These are phyloP conservation scores for Garra rufa DNA, from an alignment of 2,113 vertebrate genomes.

Conservation along the genomic window DNA sequence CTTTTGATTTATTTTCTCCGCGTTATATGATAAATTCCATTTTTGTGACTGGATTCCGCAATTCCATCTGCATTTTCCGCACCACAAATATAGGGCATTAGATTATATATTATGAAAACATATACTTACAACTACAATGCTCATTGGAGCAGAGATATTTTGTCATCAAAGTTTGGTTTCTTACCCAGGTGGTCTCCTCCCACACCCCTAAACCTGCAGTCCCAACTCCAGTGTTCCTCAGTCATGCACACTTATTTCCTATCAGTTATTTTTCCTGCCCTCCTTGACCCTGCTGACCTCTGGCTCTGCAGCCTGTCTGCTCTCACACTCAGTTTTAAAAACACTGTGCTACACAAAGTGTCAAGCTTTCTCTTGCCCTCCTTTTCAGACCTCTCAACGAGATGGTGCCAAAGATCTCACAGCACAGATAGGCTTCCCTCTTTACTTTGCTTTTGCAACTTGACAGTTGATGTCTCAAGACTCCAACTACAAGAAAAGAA, in stretches of 20 bases:
- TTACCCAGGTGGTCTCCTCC: background rate
- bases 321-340: slow-evolving; percentile 27
- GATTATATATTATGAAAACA: background rate
- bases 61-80: too few relatives aligned
- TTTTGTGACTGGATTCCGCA: too few relatives aligned
- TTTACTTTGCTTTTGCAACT: background rate
- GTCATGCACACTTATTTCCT: slow-evolving; percentile 9
- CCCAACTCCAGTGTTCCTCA: background rate
- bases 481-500: background rate
- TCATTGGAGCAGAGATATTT: background rate
- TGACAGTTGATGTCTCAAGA: background rate
- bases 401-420: background rate
- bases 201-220: background rate
- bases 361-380: background rate
- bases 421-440: background rate
- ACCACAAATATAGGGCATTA: too few relatives aligned
- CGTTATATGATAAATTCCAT: too few relatives aligned
- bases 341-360: background rate
- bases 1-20: too few relatives aligned
- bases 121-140: background rate
- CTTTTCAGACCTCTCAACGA: background rate
- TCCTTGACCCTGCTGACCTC: slow-evolving; percentile 21
- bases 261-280: slow-evolving; percentile 35
- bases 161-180: background rate
- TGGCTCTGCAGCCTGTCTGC: slow-evolving; percentile 30